phyloP scores from a whole-genome alignment of 2,797 vertebrate species.

The Schizopygopsis malacanthus region DNA sequence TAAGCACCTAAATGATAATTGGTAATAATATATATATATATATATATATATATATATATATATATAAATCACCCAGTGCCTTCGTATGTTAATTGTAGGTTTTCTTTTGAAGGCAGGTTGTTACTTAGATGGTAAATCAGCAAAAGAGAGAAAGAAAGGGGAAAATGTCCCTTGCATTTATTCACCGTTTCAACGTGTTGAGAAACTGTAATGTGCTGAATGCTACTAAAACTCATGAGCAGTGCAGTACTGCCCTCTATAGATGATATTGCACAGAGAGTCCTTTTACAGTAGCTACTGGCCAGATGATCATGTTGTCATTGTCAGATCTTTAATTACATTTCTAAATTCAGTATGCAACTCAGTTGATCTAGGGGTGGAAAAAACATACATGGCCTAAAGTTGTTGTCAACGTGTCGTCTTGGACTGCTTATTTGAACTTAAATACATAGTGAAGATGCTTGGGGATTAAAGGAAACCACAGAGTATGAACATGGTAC shows the following conservation, averaged over 20 bases:
- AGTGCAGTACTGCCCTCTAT: constrained; percentile 23
- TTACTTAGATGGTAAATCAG: not conserved
- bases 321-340: not conserved
- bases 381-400: not conserved
- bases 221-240: not conserved
- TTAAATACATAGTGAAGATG: not conserved
- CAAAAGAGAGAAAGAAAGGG: not conserved
- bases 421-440: not conserved
- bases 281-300: not conserved
- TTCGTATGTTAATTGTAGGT: not conserved
- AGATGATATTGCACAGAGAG: not conserved
- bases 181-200: not conserved
- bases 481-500: not conserved
- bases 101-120: not conserved
- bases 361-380: not conserved
- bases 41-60: not conserved
- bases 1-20: not conserved
- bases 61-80: not conserved
- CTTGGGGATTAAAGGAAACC: not conserved
- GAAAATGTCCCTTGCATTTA: not conserved
- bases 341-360: not conserved
- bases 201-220: not conserved
- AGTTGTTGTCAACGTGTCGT: not conserved
- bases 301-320: not conserved
- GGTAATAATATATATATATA: not conserved